Percentiles rank a stretch among this genome's conserved stretches.
phyloP scores from a whole-genome alignment of 2,888 invertebrate species.

The Eristalis intricaria region DNA sequence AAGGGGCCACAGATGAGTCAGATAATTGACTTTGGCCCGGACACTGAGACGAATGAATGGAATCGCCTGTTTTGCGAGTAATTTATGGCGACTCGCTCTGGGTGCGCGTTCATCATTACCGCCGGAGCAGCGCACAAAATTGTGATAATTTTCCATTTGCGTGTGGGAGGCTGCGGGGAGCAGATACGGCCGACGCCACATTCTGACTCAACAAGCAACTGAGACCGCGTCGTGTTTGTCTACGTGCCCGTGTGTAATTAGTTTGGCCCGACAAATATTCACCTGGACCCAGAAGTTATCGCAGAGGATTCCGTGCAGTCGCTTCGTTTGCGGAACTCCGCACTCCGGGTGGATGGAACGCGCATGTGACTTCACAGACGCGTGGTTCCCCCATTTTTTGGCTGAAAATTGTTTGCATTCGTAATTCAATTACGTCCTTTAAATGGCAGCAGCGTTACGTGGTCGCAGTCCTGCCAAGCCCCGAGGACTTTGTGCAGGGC shows the following conservation, averaged over 20 bases:
- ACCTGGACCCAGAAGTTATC: constrained; percentile 27
- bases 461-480: constrained; percentile 52
- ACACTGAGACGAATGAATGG: background rate
- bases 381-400: constrained; percentile 1
- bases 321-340: background rate
- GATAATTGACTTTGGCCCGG: constrained; percentile 59
- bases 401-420: constrained; percentile 62
- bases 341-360: no score
- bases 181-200: no score
- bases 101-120: constrained; percentile 24
- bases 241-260: constrained; percentile 8
- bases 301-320: background rate
- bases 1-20: constrained; percentile 40
- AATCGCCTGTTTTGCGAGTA: constrained; percentile 30
- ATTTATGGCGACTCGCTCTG: constrained; percentile 43
- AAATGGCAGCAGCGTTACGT: constrained; percentile 60
- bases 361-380: background rate
- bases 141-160: constrained; percentile 57
- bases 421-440: constrained; percentile 67
- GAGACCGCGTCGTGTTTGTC: background rate
- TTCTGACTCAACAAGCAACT: background rate
- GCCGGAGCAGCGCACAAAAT: constrained; percentile 28
- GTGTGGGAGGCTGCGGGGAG: no score
- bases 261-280: constrained; percentile 20
- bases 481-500: background rate